phyloP scores from a whole-genome alignment of 2,888 invertebrate genomes.

The Loripinus fragilis region DNA sequence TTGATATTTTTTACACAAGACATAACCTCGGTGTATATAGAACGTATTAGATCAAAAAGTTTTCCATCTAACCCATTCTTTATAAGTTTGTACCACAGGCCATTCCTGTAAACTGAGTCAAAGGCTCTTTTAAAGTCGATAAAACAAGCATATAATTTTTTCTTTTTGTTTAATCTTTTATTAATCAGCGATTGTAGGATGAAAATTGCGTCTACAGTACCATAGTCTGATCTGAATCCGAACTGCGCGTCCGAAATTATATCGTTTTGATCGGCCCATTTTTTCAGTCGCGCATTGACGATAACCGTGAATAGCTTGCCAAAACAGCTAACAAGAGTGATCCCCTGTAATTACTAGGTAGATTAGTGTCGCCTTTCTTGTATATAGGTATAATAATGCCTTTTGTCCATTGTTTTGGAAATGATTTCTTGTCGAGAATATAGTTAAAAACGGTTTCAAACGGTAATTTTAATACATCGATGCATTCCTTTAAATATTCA shows the following conservation, averaged over 20 bases:
- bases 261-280: slow-evolving; percentile 30
- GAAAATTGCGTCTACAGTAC: slow-evolving; percentile 24
- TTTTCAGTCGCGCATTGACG: slow-evolving; percentile 35
- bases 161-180: neutral
- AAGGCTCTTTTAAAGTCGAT: too few species aligned
- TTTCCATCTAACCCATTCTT: too few species aligned
- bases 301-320: slow-evolving; percentile 39
- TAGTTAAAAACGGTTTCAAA: slow-evolving; percentile 27
- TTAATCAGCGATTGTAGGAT: neutral
- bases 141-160: neutral
- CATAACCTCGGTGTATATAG: too few species aligned
- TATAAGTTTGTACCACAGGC: too few species aligned
- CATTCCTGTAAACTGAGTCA: too few species aligned
- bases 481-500: slow-evolving; percentile 21
- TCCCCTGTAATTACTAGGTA: slow-evolving; percentile 40
- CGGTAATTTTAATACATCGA: slow-evolving; percentile 12
- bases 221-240: slow-evolving; percentile 29
- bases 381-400: slow-evolving; percentile 39
- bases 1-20: too few species aligned
- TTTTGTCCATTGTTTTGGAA: slow-evolving; percentile 39
- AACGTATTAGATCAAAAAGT: too few species aligned
- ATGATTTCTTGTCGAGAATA: slow-evolving; percentile 21
- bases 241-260: slow-evolving; percentile 36
- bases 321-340: slow-evolving; percentile 15
- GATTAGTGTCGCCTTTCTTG: slow-evolving; percentile 37